Evolutionary conservation across 2,113 vertebrate species (phyloP), one percentile per base, ranked within the genome.

Genomic region (Xiphorhynchus elegans): DNA sequence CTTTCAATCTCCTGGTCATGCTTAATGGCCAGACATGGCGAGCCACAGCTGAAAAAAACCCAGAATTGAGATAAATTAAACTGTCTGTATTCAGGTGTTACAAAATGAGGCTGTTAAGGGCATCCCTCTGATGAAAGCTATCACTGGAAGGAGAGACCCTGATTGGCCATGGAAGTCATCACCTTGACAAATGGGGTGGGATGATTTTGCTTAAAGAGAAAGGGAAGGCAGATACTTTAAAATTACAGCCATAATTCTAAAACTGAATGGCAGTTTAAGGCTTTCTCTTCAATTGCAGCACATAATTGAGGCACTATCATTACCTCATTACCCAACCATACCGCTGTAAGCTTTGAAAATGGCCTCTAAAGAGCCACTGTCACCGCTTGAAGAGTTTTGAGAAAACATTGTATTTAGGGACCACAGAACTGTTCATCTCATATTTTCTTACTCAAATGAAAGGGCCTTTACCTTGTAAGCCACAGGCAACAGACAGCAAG

Each of bases 221-320:
- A 84, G 67, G 40, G 83, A 91, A 70, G 47, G 64, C 40, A 69
- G 33, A 44, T 56, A 52, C 53, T 86, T 72, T 77, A 64, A 89
- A 96, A 92, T 95, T 84, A 77, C 42, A 84, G 42, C 78, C 69
- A 31, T 93, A 89, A 93, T 96, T 95, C 76, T 78, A 62, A 73
- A 94, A 39, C 84, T 77, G 87, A 95, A 87, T 81, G 53, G 55
- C 58, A 91, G 75, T 55, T 96, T 72, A 93, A 62, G 64, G 56
- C 40, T 63, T 77, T 3, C 3, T 89, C 69, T 89, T 95, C 44
- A n/a, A 21, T 83, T 66, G 33, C 76, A 91, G 69, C 33, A 59
- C 23, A 37, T 90, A 95, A 97, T n/a, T 91, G 84, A 90, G 67
- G 37, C 75, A 64, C 53, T 79, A 37, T 86, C 84, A 50, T 87